phyloP scores from a whole-genome alignment of 2,888 invertebrate genomes.

The Marasmarcha lunaedactyla region DNA sequence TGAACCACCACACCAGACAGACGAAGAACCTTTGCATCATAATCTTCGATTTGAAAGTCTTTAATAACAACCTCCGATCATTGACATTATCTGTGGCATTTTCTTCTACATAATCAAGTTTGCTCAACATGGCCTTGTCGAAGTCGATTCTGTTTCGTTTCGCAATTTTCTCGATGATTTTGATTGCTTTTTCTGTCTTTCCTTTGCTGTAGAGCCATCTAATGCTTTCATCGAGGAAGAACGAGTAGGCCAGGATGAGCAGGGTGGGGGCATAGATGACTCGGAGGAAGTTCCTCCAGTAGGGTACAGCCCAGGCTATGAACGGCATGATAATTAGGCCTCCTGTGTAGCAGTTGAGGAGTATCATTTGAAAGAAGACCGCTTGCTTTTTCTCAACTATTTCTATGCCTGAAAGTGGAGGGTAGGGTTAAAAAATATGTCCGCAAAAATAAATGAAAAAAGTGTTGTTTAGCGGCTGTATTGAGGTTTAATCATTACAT shows the following conservation, averaged over 20 bases:
- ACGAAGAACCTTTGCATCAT: constrained; percentile 55
- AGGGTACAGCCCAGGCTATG: constrained; percentile 51
- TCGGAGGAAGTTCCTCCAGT: constrained; percentile 53
- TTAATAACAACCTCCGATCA: constrained; percentile 37
- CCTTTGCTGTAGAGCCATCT: constrained; percentile 61
- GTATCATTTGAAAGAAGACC: constrained; percentile 52
- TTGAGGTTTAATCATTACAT: too few relatives aligned
- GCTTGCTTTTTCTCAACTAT: constrained; percentile 51
- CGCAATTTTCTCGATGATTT: constrained; percentile 47
- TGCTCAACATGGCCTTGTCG: constrained; percentile 31
- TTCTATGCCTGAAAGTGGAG: constrained; percentile 39
- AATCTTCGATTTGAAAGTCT: constrained; percentile 48
- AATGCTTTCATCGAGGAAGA: constrained; percentile 55
- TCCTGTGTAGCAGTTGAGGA: constrained; percentile 51
- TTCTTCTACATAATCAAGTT: constrained; percentile 39
- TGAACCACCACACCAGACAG: constrained; percentile 61
- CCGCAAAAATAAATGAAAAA: not conserved
- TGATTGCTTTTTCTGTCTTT: constrained; percentile 33
- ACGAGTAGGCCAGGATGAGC: constrained; percentile 42
- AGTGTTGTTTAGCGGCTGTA: too few relatives aligned
- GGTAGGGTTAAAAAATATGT: constrained; percentile 6
- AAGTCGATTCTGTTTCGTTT: constrained; percentile 37
- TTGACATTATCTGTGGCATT: constrained; percentile 27
- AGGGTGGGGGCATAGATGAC: constrained; percentile 55
- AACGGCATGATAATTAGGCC: constrained; percentile 53